Base-by-base conservation (phyloP, 2,888 invertebrate genomes). In the Hypselothyrea guttata region DNA sequence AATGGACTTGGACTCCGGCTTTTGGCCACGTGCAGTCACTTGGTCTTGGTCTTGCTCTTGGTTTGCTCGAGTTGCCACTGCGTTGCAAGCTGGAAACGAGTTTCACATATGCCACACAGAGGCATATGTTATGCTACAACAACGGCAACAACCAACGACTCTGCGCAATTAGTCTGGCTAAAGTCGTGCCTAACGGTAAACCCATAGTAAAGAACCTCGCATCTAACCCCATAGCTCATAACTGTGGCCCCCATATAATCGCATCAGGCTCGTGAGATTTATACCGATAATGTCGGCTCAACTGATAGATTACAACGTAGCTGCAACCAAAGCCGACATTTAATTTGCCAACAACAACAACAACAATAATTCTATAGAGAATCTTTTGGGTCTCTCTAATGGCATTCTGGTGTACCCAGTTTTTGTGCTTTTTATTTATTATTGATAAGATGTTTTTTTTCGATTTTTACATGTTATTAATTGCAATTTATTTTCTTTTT, bases 151-250 rank as follows among this genome's bases (percentile, higher is more conserved):
- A 38, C 38, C 53, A 15, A 42, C 28, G 13, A 48, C 61, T 58
- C 51, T 84, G 79, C 22, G 22, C 81, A 82, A 82, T 82, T 82
- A 82, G 81, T 82, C 71, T 75, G 83, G 83, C 79, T 73, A 73
- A 82, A 82, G 85, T 82, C 81, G 85, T 82, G 81, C 62, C 85
- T 84, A 82, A 84, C 81, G 85, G 81, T 84, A 71, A 67, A 58
- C n/a, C 8, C 34, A 75, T 47, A 60, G 61, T 76, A 67, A 53
- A 33, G 38, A 13, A 45, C 16, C 40, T 12, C 46, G 44, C 31
- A 28, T 7, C 11, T 9, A 5, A 16, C 5, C 40, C 33, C 48
- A 48, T 35, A 31, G 13, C 53, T 72, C 81, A 73, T 76, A 81
- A 81, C 63, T 37, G 51, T 44, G 45, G 42, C 60, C 57, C 59